Conservation (phyloP, 2,113 vertebrate genomes). For the Speoplatyrhinus poulsoni region DNA sequence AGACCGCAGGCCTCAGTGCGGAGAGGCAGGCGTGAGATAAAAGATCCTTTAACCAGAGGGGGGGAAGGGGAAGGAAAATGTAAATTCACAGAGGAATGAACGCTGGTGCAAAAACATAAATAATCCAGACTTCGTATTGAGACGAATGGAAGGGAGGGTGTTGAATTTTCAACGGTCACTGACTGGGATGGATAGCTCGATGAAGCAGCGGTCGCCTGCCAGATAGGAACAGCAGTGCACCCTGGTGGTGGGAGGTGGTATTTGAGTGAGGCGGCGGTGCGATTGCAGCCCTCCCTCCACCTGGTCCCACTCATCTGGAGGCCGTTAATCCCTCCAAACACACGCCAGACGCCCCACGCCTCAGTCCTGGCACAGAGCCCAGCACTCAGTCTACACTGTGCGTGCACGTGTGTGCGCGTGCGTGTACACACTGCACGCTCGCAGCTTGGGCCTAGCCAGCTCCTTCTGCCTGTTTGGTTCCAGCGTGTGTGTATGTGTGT, state of each 20-base stretch:
- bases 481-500: conserved; percentile 29
- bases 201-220: conserved; percentile 21
- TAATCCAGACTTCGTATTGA: conserved; percentile 27
- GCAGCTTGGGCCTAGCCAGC: conserved; percentile 41
- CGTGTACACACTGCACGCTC: conserved; percentile 56
- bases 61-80: conserved; percentile 26
- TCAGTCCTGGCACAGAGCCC: conserved; percentile 74
- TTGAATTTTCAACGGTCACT: conserved; percentile 50
- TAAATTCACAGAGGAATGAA: conserved; percentile 27
- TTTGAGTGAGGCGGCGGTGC: conserved; percentile 19
- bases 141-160: conserved; percentile 40
- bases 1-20: conserved; percentile 5
- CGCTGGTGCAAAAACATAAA: conserved; percentile 2
- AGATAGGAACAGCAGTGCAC: conserved; percentile 34
- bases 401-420: conserved; percentile 18
- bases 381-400: conserved; percentile 52
- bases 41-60: not conserved
- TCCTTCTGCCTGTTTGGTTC: conserved; percentile 66
- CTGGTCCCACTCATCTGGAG: conserved; percentile 78
- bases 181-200: conserved; percentile 54
- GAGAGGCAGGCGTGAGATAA: not conserved
- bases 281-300: conserved; percentile 69
- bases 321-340: conserved; percentile 79
- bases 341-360: conserved; percentile 77
- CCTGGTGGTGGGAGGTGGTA: not conserved